These are phyloP conservation scores for Tamias sibiricus DNA, from an alignment of 2,113 vertebrate species.

Conservation along the genomic window DNA sequence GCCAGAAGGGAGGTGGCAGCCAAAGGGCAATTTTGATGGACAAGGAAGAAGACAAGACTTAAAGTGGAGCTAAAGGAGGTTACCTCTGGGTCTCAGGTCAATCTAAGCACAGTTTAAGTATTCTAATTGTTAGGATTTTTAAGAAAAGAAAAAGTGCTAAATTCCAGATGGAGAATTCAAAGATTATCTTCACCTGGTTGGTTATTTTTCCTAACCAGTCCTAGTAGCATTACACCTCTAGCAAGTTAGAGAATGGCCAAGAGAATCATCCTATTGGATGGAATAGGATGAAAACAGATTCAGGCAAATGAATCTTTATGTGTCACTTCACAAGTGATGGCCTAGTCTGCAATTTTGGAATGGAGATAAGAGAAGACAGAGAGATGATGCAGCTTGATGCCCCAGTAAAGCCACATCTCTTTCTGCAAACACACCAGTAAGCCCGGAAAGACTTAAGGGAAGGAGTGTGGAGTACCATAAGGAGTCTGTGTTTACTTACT, in stretches of 20 bases:
- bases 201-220: neutral
- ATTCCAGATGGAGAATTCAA: neutral
- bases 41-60: neutral
- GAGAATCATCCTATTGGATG: neutral
- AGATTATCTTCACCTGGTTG: neutral
- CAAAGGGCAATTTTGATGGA: neutral
- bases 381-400: neutral
- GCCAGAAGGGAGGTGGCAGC: neutral
- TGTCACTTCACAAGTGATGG: neutral
- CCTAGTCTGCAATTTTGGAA: neutral
- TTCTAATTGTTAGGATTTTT: neutral
- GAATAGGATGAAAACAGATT: neutral
- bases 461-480: neutral
- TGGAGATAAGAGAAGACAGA: neutral
- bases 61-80: neutral
- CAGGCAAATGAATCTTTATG: neutral
- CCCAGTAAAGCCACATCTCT: neutral
- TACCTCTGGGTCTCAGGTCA: neutral
- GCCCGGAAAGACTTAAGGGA: neutral
- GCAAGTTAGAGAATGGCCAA: neutral
- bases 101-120: neutral
- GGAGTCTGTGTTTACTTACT: constrained; percentile 89
- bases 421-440: neutral
- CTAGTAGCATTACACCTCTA: neutral
- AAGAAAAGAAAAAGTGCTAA: neutral